These are phyloP conservation scores for Petrocephalus sullivani DNA, from an alignment of 2,797 vertebrate species.

Conservation along the genomic window DNA sequence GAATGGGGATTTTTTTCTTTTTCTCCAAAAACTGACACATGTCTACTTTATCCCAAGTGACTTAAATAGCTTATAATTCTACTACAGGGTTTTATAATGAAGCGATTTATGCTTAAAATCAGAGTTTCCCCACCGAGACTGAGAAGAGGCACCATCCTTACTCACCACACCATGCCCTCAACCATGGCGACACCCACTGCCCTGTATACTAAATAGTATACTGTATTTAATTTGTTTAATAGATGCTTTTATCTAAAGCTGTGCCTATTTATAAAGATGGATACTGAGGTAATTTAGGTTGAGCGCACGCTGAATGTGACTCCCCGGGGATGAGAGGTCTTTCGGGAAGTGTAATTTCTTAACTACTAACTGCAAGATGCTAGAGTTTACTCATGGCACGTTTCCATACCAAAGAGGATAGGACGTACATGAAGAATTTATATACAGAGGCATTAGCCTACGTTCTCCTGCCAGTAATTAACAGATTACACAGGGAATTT, in stretches of 20 bases:
- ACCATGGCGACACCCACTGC: not conserved
- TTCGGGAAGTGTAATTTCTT: constrained; percentile 12
- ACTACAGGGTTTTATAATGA: not conserved
- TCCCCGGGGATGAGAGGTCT: not conserved
- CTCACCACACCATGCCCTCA: not conserved
- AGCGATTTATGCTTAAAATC: not conserved
- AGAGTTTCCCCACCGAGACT: not conserved
- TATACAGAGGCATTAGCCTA: not conserved
- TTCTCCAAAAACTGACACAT: not conserved
- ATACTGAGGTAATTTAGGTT: constrained; percentile 8
- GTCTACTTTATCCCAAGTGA: not conserved
- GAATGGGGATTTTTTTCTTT: not conserved
- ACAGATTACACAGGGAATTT: not conserved
- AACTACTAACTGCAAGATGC: not conserved
- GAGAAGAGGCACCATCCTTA: not conserved
- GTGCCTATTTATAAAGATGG: constrained; percentile 8
- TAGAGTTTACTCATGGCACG: not conserved
- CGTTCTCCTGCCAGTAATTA: not conserved
- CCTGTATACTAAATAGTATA: not conserved
- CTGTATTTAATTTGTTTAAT: constrained; percentile 8
- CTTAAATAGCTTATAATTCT: not conserved
- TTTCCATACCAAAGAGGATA: not conserved
- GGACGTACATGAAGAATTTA: not conserved
- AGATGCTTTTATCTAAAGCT: constrained; percentile 11
- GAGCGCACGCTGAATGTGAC: not conserved